These are phyloP conservation scores for Dipodomys merriami DNA, from an alignment of 2,113 vertebrate genomes.

Conservation along the genomic window DNA sequence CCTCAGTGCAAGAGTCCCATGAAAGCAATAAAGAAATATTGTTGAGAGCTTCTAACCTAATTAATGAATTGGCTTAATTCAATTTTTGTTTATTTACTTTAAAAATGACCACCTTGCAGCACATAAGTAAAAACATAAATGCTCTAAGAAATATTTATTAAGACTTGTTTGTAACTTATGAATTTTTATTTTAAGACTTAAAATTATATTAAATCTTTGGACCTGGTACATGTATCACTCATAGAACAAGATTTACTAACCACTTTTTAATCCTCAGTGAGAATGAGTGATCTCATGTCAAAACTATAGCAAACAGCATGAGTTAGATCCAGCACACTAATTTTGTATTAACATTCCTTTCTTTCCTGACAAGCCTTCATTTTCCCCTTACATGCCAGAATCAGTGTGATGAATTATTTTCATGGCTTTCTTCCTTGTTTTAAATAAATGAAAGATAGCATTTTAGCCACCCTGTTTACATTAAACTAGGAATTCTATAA, in stretches of 20 bases:
- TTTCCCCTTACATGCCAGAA: constrained; percentile 65
- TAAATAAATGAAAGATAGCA: constrained; percentile 83
- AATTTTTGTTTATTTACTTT: constrained; percentile 80
- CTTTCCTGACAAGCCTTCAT: constrained; percentile 68
- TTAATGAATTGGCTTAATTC: constrained; percentile 81
- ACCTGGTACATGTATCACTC: constrained; percentile 64
- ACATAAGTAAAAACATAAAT: constrained; percentile 59
- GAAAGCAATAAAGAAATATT: constrained; percentile 85
- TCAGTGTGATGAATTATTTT: constrained; percentile 74
- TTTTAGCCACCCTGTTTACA: constrained; percentile 77
- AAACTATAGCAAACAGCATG: constrained; percentile 71
- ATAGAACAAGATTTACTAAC: constrained; percentile 76
- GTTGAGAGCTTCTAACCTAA: constrained; percentile 80
- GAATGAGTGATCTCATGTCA: constrained; percentile 60
- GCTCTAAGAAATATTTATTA: constrained; percentile 71
- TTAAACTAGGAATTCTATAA: constrained; percentile 80
- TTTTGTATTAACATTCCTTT: constrained; percentile 69
- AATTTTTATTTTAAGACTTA: constrained; percentile 61
- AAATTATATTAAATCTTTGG: constrained; percentile 39
- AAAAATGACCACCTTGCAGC: constrained; percentile 61
- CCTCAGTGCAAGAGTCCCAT: constrained; percentile 85
- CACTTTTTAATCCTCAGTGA: constrained; percentile 58
- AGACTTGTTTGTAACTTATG: constrained; percentile 64
- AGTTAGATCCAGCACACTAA: constrained; percentile 62
- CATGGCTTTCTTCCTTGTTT: constrained; percentile 75